Conservation (phyloP, 1,140 invertebrate genomes). For the Drosophila quadrilineata region DNA sequence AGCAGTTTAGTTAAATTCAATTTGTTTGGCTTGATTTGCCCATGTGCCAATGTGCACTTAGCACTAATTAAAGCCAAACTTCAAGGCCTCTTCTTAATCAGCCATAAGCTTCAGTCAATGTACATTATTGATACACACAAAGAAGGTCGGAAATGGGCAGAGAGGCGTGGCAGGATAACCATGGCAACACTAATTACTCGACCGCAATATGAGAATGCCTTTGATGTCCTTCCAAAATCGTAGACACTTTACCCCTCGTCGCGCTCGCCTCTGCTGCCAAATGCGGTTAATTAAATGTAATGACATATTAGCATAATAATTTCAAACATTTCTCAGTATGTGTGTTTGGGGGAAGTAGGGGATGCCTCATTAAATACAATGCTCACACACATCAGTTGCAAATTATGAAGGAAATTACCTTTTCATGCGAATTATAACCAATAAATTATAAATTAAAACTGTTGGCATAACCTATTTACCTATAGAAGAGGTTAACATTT, state of each 20-base stretch:
- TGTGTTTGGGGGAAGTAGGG: slow-evolving; percentile 1
- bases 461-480: too few relatives aligned
- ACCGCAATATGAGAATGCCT: slow-evolving; percentile 31
- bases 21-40: slow-evolving; percentile 24
- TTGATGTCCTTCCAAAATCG: slow-evolving; percentile 51
- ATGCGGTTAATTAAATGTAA: slow-evolving; percentile 74
- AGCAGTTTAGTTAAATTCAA: slow-evolving; percentile 29
- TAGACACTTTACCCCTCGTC: neutral
- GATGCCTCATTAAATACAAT: slow-evolving; percentile 10
- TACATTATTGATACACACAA: slow-evolving; percentile 73
- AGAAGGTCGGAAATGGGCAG: too few relatives aligned
- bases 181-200: slow-evolving; percentile 52
- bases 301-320: slow-evolving; percentile 55
- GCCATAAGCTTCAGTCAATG: slow-evolving; percentile 22
- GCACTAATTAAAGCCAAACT: slow-evolving; percentile 56
- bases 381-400: slow-evolving; percentile 23
- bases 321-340: slow-evolving; percentile 30
- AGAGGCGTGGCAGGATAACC: slow-evolving; percentile 1
- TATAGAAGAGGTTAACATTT: too few relatives aligned
- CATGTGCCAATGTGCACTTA: slow-evolving; percentile 13
- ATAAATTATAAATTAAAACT: too few relatives aligned
- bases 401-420: slow-evolving; percentile 48
- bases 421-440: slow-evolving; percentile 21
- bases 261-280: slow-evolving; percentile 1
- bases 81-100: slow-evolving; percentile 46